These are phyloP conservation scores for Amblyraja radiata DNA, from an alignment of 2,797 vertebrate genomes.

Conservation along the genomic window DNA sequence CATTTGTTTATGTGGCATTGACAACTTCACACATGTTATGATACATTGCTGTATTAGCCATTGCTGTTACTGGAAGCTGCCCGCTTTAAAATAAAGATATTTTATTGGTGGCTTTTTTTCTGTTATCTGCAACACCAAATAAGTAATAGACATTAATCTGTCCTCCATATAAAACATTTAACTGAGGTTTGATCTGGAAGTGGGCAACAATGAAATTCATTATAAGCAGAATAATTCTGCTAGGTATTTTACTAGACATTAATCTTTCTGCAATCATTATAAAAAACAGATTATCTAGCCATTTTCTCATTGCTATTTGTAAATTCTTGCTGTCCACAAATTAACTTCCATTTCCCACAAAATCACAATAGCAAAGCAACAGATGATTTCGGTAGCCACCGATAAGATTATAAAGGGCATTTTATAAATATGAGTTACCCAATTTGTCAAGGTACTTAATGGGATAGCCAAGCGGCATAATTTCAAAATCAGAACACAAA, in stretches of 20 bases:
- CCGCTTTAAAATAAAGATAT: too few species aligned
- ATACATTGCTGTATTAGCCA: too few species aligned
- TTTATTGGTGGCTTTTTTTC: too few species aligned
- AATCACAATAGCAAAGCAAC: background rate
- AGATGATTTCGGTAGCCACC: background rate
- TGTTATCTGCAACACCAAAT: too few species aligned
- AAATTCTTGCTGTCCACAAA: background rate
- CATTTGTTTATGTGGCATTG: too few species aligned
- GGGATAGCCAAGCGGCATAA: background rate
- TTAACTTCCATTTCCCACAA: background rate
- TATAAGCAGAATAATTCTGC: background rate
- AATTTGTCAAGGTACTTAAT: background rate
- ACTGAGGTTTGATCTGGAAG: background rate
- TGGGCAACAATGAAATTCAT: background rate
- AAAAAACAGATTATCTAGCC: background rate
- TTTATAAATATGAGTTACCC: background rate
- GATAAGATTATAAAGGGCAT: background rate
- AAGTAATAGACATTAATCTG: too few species aligned
- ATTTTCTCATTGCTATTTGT: background rate
- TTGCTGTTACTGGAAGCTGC: too few species aligned
- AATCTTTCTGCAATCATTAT: background rate
- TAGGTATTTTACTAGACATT: background rate
- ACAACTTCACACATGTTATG: too few species aligned
- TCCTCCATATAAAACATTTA: background rate
- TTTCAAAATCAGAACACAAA: background rate